Conservation (phyloP, 1,140 invertebrate species). For the Bombus soroeensis region DNA sequence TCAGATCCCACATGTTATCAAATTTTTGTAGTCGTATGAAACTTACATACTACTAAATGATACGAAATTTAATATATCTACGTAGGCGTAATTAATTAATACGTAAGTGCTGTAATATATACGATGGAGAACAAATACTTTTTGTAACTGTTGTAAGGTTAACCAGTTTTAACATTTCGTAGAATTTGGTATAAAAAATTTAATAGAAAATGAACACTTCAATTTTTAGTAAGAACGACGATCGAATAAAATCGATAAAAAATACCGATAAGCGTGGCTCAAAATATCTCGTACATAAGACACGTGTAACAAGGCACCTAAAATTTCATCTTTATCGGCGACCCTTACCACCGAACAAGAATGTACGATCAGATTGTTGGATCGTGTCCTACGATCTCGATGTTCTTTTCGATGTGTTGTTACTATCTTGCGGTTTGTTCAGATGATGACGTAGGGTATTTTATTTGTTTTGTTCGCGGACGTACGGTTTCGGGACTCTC, state of each 20-base stretch:
- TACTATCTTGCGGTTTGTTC: not conserved
- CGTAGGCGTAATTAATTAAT: too few relatives aligned
- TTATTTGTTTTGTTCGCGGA: not conserved
- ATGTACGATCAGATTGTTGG: not conserved
- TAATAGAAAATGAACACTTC: too few relatives aligned
- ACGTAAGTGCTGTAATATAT: too few relatives aligned
- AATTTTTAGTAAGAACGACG: too few relatives aligned
- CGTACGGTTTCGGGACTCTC: not conserved
- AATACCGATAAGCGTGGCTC: not conserved
- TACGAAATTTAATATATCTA: too few relatives aligned
- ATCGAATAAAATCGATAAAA: not conserved
- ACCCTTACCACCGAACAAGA: not conserved
- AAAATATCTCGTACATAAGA: not conserved
- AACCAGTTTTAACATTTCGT: too few relatives aligned
- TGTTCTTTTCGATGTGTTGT: not conserved
- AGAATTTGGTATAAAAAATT: too few relatives aligned
- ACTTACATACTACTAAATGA: too few relatives aligned
- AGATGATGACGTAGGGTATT: not conserved
- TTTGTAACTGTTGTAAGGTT: too few relatives aligned
- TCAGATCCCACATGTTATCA: too few relatives aligned
- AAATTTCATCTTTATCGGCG: not conserved
- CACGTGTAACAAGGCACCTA: not conserved
- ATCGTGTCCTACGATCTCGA: not conserved
- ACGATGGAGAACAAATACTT: too few relatives aligned
- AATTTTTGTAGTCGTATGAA: too few relatives aligned